Conservation (phyloP, 2,797 vertebrate species). For the Gambusia yucatana region DNA sequence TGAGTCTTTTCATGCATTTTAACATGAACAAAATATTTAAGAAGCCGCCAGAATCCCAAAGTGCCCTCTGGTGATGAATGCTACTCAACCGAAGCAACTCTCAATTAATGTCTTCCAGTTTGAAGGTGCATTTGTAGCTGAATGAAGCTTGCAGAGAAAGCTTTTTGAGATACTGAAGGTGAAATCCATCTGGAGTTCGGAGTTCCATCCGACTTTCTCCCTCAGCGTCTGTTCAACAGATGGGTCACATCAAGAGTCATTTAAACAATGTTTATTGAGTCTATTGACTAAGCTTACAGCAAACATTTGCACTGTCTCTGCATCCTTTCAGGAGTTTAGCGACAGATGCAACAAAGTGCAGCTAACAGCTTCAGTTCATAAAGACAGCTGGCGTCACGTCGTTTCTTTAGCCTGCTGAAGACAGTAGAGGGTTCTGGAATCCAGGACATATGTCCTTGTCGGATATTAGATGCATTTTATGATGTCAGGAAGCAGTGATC, state of each 20-base stretch:
- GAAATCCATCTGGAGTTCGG: conserved; percentile 16
- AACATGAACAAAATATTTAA: neutral
- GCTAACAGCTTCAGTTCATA: conserved; percentile 11
- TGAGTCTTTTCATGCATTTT: conserved; percentile 3
- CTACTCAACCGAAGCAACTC: neutral
- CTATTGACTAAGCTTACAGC: conserved; percentile 15
- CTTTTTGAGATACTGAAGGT: conserved; percentile 6
- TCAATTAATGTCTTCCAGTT: neutral
- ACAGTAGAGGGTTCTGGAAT: neutral
- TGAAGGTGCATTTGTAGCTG: conserved; percentile 16
- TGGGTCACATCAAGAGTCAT: conserved; percentile 35
- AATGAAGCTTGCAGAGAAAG: neutral
- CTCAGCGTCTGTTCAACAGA: conserved; percentile 35
- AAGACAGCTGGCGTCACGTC: conserved; percentile 9
- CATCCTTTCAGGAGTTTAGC: conserved; percentile 6
- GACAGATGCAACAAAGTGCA: conserved; percentile 9
- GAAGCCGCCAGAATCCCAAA: neutral
- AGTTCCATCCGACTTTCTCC: conserved; percentile 3
- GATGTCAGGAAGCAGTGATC: neutral
- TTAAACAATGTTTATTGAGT: conserved; percentile 29
- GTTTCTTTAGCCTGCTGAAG: neutral
- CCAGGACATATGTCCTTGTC: neutral
- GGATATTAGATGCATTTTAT: neutral
- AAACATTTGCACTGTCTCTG: conserved; percentile 1
- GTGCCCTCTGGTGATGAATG: neutral